Evolutionary conservation across 2,888 invertebrate species (phyloP).

Genomic region (Balanococcus diminutus): DNA sequence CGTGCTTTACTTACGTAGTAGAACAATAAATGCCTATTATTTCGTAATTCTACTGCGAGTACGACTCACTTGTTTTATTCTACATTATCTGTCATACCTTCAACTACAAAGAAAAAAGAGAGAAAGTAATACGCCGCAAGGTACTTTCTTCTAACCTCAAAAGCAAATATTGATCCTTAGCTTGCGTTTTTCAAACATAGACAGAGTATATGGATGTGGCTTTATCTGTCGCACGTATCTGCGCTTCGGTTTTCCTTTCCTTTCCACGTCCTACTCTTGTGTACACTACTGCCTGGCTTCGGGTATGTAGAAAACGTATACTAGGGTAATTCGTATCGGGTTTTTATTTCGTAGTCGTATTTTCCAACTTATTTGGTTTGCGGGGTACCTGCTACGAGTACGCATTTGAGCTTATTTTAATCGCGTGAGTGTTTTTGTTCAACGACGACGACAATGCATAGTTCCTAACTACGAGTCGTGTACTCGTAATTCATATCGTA

Average conservation of each 20-base stretch:
- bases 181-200: neutral
- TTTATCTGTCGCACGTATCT: slow-evolving; percentile 7
- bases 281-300: too few relatives aligned
- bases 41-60: neutral
- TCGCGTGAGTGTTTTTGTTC: too few relatives aligned
- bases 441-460: too few relatives aligned
- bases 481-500: neutral
- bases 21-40: neutral
- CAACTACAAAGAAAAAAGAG: neutral
- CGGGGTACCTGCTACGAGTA: too few relatives aligned
- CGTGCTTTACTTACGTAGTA: neutral
- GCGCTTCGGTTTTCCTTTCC: neutral
- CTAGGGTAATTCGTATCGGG: too few relatives aligned
- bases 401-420: too few relatives aligned
- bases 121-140: neutral
- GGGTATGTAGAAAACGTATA: too few relatives aligned
- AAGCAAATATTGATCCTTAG: slow-evolving; percentile 34
- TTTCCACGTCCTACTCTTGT: too few relatives aligned
- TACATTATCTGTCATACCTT: neutral
- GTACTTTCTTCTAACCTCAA: neutral
- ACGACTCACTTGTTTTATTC: neutral
- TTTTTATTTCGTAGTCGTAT: too few relatives aligned
- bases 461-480: neutral
- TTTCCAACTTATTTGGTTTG: too few relatives aligned
- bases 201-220: neutral